Evolutionary conservation across 2,888 invertebrate species (phyloP).

Genomic region (Lasioglossum zephyrum): DNA sequence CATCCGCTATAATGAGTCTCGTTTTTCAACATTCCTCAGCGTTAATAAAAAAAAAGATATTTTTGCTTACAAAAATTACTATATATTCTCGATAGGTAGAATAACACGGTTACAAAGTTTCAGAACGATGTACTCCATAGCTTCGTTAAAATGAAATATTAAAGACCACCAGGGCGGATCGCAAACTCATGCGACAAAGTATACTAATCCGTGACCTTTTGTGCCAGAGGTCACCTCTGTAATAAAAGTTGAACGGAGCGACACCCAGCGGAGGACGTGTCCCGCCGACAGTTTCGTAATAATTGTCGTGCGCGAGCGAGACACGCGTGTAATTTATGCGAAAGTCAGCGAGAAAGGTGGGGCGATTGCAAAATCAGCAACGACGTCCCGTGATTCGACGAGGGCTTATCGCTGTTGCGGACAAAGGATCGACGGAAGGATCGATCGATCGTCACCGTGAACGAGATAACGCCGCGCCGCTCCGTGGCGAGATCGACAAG

Average conservation of each 20-base stretch:
- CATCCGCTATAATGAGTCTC: background rate
- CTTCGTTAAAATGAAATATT: background rate
- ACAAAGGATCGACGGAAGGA: constrained; percentile 74
- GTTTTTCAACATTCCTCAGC: background rate
- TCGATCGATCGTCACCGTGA: constrained; percentile 51
- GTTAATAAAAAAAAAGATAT: background rate
- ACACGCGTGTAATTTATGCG: constrained; percentile 73
- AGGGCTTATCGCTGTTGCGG: constrained; percentile 72
- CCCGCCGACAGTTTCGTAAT: constrained; percentile 55
- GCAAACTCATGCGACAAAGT: constrained; percentile 63
- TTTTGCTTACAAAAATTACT: background rate
- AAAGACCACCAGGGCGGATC: constrained; percentile 12
- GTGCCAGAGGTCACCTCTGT: constrained; percentile 56
- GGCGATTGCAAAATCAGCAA: constrained; percentile 73
- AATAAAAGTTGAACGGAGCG: constrained; percentile 66
- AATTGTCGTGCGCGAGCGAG: constrained; percentile 24
- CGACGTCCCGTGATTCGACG: constrained; percentile 73
- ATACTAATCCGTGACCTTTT: constrained; percentile 1
- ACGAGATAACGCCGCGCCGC: constrained; percentile 38
- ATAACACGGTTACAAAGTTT: background rate
- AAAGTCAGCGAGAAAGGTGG: constrained; percentile 48
- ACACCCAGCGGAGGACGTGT: constrained; percentile 36
- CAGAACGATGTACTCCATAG: fast-evolving
- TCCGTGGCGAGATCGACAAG: constrained; percentile 41
- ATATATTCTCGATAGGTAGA: background rate